phyloP scores from a whole-genome alignment of 2,113 vertebrate species.

The Ceratotherium simum region DNA sequence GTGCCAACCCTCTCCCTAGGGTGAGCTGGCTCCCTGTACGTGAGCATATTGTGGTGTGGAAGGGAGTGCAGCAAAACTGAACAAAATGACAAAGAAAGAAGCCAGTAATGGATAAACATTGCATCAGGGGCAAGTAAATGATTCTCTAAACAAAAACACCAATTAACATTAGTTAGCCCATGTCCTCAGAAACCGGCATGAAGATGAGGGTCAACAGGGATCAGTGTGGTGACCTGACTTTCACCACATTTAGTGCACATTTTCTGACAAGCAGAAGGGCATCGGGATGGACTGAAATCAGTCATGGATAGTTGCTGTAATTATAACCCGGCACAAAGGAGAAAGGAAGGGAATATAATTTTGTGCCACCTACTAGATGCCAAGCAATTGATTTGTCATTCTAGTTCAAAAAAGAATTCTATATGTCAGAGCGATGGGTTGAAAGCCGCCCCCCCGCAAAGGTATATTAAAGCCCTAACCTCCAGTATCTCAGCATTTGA shows the following conservation, averaged over 20 bases:
- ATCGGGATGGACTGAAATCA: not conserved
- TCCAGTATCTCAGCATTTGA: not conserved
- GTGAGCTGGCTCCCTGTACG: not conserved
- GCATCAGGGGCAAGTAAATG: not conserved
- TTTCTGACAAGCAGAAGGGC: not conserved
- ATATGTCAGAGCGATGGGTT: not conserved
- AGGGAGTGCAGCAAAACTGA: not conserved
- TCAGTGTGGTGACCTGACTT: not conserved
- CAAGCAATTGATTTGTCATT: not conserved
- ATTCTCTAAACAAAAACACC: not conserved
- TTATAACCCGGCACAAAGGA: not conserved
- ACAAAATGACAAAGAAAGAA: not conserved
- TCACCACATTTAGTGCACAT: not conserved
- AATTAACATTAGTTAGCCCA: not conserved
- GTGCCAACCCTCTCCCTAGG: not conserved
- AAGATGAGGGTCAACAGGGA: not conserved
- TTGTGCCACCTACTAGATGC: not conserved
- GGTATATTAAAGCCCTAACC: not conserved
- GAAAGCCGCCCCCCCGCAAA: not conserved
- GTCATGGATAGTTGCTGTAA: not conserved
- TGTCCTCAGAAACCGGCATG: not conserved
- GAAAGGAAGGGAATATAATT: not conserved
- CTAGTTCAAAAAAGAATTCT: not conserved
- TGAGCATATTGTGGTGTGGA: not conserved
- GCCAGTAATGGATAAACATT: not conserved